Conservation (phyloP, 2,888 invertebrate species). For the Meloe dianella region DNA sequence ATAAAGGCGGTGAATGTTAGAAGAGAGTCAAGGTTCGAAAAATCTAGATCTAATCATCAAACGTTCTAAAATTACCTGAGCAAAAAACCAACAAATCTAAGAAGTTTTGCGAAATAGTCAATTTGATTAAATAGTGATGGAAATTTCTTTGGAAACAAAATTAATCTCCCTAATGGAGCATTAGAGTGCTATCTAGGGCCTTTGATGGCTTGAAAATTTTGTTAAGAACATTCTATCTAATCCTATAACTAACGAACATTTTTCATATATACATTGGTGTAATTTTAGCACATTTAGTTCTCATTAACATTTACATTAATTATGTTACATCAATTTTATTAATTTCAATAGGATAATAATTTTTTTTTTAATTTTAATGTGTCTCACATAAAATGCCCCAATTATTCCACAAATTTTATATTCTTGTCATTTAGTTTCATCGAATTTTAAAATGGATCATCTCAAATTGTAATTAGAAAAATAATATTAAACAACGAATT, state of each 20-base stretch:
- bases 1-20: too few species aligned
- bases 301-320: constrained; percentile 24
- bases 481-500: constrained; percentile 34
- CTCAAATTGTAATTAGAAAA: constrained; percentile 26
- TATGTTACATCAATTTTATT: constrained; percentile 29
- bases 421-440: constrained; percentile 9
- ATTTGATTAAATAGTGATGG: neutral
- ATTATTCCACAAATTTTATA: constrained; percentile 21
- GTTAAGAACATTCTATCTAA: constrained; percentile 20
- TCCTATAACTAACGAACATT: constrained; percentile 3
- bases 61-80: constrained; percentile 3
- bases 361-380: constrained; percentile 15
- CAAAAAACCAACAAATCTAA: neutral
- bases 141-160: neutral
- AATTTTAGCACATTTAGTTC: constrained; percentile 37
- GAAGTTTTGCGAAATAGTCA: neutral
- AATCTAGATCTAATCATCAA: neutral
- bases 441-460: constrained; percentile 21
- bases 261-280: constrained; percentile 45
- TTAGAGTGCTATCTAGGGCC: constrained; percentile 11
- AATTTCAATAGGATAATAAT: too few species aligned
- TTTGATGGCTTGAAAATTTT: constrained; percentile 11
- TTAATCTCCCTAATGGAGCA: neutral
- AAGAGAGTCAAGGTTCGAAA: neutral
- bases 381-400: constrained; percentile 25